Evolutionary conservation across 2,888 invertebrate species (phyloP).

Genomic region (Catocala sponsa): DNA sequence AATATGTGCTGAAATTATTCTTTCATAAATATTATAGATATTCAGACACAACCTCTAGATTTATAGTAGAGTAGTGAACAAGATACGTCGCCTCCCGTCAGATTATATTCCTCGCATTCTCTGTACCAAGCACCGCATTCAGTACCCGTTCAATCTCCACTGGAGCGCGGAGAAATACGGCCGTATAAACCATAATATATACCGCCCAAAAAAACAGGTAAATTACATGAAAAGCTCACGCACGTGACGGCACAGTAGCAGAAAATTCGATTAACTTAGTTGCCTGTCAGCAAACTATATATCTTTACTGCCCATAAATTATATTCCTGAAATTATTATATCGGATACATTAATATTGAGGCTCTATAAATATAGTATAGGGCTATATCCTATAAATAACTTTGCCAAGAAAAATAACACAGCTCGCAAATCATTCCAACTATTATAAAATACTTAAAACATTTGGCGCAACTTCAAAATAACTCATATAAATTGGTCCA

Average conservation of each 20-base stretch:
- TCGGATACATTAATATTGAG: constrained; percentile 61
- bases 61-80: constrained; percentile 48
- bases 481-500: neutral
- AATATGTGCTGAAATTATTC: constrained; percentile 22
- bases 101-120: constrained; percentile 54
- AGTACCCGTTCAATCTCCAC: constrained; percentile 73
- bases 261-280: constrained; percentile 80
- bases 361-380: constrained; percentile 44
- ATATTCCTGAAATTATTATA: constrained; percentile 65
- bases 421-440: constrained; percentile 8
- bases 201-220: constrained; percentile 73
- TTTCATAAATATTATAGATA: constrained; percentile 52
- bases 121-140: constrained; percentile 65
- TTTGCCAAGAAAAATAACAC: constrained; percentile 26
- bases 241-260: constrained; percentile 76
- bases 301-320: constrained; percentile 68
- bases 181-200: constrained; percentile 72
- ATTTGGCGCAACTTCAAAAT: constrained; percentile 1
- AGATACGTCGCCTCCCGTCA: constrained; percentile 50
- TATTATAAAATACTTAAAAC: constrained; percentile 9
- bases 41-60: constrained; percentile 37
- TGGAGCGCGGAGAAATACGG: constrained; percentile 76
- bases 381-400: constrained; percentile 32
- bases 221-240: constrained; percentile 69
- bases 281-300: constrained; percentile 73